Conservation (phyloP, 2,888 invertebrate genomes). For the Pachydiplax longipennis region DNA sequence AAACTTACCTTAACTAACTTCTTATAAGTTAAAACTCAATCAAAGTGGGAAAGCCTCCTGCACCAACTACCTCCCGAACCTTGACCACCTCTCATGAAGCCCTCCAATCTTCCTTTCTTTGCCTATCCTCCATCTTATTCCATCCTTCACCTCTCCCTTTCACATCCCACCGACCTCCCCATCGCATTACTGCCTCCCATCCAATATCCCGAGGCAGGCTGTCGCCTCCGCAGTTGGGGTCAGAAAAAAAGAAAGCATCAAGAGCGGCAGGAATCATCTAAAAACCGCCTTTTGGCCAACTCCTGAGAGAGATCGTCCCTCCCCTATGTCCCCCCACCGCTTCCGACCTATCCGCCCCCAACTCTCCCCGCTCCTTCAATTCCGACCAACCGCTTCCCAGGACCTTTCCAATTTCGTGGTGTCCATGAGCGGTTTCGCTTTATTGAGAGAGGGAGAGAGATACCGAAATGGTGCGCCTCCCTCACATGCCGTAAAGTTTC, state of each 20-base stretch:
- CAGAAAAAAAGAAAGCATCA: not conserved
- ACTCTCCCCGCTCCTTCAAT: not conserved
- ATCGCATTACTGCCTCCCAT: not conserved
- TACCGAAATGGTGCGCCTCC: not conserved
- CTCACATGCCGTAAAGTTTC: not conserved
- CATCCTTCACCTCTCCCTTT: not conserved
- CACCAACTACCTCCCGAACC: not conserved
- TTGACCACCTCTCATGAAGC: not conserved
- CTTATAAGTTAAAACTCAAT: not conserved
- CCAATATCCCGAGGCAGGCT: conserved; percentile 38
- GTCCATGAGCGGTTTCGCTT: not conserved
- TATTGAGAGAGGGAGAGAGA: not conserved
- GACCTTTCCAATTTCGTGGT: not conserved
- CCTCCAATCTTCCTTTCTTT: not conserved
- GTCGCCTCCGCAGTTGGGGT: conserved; percentile 5
- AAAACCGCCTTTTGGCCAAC: conserved; percentile 25
- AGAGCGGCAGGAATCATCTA: not conserved
- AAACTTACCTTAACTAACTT: not conserved
- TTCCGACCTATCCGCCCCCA: not conserved
- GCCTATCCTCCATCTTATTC: not conserved
- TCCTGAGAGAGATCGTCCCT: not conserved
- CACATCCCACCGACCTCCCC: not conserved
- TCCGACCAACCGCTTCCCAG: conserved; percentile 1
- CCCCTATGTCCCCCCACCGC: not conserved
- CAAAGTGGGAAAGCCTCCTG: not conserved